These are phyloP conservation scores for Euschistus heros DNA, from an alignment of 1,140 invertebrate genomes.

Conservation along the genomic window DNA sequence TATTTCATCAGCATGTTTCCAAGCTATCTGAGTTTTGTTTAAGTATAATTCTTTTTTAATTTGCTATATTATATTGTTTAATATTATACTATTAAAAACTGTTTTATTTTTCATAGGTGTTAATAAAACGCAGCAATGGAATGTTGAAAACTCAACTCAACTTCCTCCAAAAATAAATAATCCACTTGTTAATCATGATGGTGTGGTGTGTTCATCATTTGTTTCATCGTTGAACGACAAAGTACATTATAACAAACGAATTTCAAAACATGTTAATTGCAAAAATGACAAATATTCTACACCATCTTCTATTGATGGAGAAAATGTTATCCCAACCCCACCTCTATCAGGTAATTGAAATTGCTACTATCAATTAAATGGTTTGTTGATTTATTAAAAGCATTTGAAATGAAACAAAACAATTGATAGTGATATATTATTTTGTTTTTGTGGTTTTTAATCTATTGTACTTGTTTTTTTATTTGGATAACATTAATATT, in stretches of 20 bases:
- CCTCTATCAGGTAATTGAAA: conserved; percentile 22
- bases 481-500: no score
- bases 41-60: no score
- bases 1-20: no score
- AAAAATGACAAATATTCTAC: not conserved
- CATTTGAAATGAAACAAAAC: no score
- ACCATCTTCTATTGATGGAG: not conserved
- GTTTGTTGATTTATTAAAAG: not conserved
- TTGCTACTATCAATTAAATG: conserved; percentile 6
- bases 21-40: no score
- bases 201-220: not conserved
- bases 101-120: not conserved
- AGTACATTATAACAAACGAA: no score
- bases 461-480: no score
- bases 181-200: conserved; percentile 1
- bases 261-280: not conserved
- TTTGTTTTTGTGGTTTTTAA: no score
- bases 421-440: not conserved
- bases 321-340: conserved; percentile 14
- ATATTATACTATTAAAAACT: no score
- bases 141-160: not conserved
- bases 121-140: not conserved
- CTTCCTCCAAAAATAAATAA: not conserved
- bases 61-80: no score
- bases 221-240: not conserved